A percentile compares a stretch with the other conserved stretches of the same genome.
phyloP scores from a whole-genome alignment of 2,888 invertebrate species.

The Nephrotoma guestfalica region DNA sequence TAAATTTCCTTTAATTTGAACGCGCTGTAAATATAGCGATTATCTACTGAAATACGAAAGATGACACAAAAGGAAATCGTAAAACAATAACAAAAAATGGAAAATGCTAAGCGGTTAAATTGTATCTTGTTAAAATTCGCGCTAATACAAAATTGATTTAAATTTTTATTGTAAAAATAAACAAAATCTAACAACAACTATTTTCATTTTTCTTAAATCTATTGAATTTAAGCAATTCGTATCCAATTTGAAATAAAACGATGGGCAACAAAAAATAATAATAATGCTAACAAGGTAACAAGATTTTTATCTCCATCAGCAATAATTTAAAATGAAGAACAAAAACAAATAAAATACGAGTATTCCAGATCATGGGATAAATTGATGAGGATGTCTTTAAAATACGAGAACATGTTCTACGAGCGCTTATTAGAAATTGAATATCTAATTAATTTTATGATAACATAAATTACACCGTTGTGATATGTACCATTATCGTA shows the following conservation, averaged over 20 bases:
- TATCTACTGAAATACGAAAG: background rate
- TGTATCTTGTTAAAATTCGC: constrained; percentile 3
- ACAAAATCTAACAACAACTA: background rate
- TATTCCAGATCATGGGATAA: background rate
- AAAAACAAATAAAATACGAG: background rate
- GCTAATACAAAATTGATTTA: background rate
- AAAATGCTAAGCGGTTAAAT: constrained; percentile 2
- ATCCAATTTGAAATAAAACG: constrained; percentile 1
- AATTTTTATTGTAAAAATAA: background rate
- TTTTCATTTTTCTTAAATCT: background rate
- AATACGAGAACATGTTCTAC: background rate
- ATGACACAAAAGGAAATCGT: background rate
- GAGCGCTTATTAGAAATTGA: background rate
- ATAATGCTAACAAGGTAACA: constrained; percentile 2
- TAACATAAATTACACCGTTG: background rate
- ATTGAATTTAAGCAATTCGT: constrained; percentile 4
- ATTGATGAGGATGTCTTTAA: background rate
- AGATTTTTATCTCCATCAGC: constrained; percentile 3
- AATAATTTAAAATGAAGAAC: background rate
- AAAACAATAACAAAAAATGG: background rate
- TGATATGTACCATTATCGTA: background rate
- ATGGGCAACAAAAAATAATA: background rate
- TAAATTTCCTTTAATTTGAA: background rate
- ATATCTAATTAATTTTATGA: background rate
- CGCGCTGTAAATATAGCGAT: background rate